Evolutionary conservation across 2,113 vertebrate species (phyloP), one percentile per base, ranked within the genome.

Genomic region (Mystacornis crossleyi): DNA sequence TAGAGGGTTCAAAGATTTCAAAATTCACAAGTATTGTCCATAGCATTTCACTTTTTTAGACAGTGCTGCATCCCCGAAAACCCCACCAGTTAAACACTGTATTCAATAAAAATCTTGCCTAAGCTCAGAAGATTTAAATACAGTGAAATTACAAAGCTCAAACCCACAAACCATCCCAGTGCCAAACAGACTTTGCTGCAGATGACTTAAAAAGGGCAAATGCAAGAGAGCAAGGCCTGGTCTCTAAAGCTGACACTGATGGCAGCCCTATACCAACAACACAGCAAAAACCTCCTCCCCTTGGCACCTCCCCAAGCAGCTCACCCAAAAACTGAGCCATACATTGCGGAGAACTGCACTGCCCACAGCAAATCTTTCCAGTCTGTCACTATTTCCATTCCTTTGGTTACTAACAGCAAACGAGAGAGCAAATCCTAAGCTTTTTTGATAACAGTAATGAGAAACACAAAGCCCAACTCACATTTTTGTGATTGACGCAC

Each of bases 401-500:
- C 38, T 88, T 51, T 18, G 13, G 33, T 88, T 77, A 62, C 53
- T 18, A 29, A 23, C 23, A 62, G 55, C 62, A 72, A 54, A 21
- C 18, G 33, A 54, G 26, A 82, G 33, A 70, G 33, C 33, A 86
- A 93, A 93, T 10, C 28, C n/a, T 5, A 17, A 74, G 60, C 38
- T 81, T 66, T 51, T 15, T 12, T 38, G 50, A 65, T 24, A 36
- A 26, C 8, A 71, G 40, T 6, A 58, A 85, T 1, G 33, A 86
- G 40, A 18, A 88, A 36, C 6, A 80, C 24, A 93, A 95, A 81
- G 79, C 2, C 42, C 51, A 47, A 98, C 99, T 98, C 98, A 99
- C 99, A 93, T 99, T 99, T 98, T 99, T 99, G 98, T 99, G 99
- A 98, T 99, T 99, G 98, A 99, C 99, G 96, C 99, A 99, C 98